phyloP scores from a whole-genome alignment of 2,888 invertebrate species.

The Phengaris alcon region DNA sequence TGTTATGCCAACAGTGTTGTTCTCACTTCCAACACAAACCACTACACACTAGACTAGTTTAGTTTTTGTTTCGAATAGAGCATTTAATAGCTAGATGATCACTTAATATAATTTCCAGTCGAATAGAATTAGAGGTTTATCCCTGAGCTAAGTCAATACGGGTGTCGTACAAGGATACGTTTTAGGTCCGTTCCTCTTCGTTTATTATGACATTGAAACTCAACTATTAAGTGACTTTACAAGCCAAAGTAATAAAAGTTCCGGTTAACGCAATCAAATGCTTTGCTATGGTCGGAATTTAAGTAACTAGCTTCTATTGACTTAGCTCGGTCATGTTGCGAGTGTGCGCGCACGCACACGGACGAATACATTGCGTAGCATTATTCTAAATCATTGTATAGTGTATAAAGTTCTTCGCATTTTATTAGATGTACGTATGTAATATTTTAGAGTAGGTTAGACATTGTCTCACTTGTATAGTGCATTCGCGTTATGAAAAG shows the following conservation, averaged over 20 bases:
- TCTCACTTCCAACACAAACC: background rate
- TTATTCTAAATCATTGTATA: slow-evolving; percentile 75
- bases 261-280: background rate
- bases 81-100: slow-evolving; percentile 8
- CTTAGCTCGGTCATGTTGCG: slow-evolving; percentile 33
- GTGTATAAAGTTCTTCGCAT: slow-evolving; percentile 54
- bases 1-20: background rate
- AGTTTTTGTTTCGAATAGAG: background rate
- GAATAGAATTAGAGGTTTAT: background rate
- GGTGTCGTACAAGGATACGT: background rate
- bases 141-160: background rate
- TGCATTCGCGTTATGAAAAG: background rate
- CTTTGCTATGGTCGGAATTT: background rate
- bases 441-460: slow-evolving; percentile 15
- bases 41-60: background rate
- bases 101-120: background rate
- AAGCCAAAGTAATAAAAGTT: background rate
- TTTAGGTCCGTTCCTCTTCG: background rate
- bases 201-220: background rate
- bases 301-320: background rate
- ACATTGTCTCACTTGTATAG: background rate
- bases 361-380: slow-evolving; percentile 62
- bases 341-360: slow-evolving; percentile 34
- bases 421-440: slow-evolving; percentile 15
- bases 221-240: background rate